Evolutionary conservation across 2,113 vertebrate genomes (phyloP).

Genomic region (Heloderma charlesbogerti): DNA sequence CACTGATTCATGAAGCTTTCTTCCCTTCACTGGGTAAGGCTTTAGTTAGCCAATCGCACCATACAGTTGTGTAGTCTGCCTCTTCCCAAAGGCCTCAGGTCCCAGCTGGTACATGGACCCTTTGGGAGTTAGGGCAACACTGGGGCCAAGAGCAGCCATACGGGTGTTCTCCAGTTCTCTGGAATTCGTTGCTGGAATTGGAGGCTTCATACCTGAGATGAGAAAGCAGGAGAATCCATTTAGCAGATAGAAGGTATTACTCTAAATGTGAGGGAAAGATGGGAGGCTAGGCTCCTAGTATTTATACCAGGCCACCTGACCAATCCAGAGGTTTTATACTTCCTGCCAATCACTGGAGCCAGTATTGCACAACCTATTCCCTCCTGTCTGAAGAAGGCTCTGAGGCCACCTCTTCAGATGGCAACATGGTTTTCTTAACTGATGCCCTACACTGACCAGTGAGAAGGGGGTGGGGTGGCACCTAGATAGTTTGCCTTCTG

Average conservation of each 20-base stretch:
- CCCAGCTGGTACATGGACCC: neutral
- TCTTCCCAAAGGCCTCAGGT: neutral
- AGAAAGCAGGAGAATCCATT: neutral
- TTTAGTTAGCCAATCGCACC: neutral
- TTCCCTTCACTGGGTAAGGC: neutral
- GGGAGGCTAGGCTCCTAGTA: neutral
- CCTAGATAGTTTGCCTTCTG: neutral
- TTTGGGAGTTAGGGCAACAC: neutral
- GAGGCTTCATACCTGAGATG: neutral
- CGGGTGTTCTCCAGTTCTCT: no score
- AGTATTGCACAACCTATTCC: neutral
- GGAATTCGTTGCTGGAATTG: no score
- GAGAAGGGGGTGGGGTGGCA: neutral
- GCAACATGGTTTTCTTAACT: neutral
- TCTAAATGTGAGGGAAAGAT: neutral
- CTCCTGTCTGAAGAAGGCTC: neutral
- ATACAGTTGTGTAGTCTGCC: neutral
- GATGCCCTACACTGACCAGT: neutral
- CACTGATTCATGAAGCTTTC: neutral
- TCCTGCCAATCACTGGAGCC: neutral
- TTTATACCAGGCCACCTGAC: neutral
- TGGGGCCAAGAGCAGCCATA: no score
- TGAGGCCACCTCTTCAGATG: neutral
- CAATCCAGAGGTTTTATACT: neutral
- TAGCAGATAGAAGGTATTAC: neutral